Percentiles rank a stretch among this genome's conserved stretches.
Evolutionary conservation across 2,888 invertebrate genomes (phyloP).

Genomic region (Eumacrocentrus americanus): DNA sequence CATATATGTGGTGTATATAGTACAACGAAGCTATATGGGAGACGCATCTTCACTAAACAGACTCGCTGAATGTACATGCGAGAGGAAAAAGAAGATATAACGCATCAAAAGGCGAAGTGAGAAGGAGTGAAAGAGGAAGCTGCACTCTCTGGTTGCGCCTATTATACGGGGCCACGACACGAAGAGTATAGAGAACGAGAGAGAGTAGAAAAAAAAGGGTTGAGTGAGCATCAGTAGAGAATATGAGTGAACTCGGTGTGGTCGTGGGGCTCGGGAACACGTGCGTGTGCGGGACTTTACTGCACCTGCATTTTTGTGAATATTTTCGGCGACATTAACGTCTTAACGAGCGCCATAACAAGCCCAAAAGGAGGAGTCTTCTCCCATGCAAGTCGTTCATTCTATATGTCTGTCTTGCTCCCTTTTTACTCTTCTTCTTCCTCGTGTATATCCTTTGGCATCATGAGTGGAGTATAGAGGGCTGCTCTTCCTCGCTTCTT

Average conservation of each 20-base stretch:
- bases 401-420: constrained; percentile 5
- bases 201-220: constrained; percentile 8
- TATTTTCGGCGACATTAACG: constrained; percentile 58
- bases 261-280: constrained; percentile 33
- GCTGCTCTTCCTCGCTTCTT: constrained; percentile 23
- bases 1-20: no score
- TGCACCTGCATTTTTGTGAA: constrained; percentile 60
- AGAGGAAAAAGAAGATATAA: constrained; percentile 26
- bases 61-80: constrained; percentile 12
- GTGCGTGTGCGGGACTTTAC: constrained; percentile 38
- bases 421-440: constrained; percentile 18
- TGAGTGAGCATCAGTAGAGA: constrained; percentile 27
- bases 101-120: constrained; percentile 10
- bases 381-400: constrained; percentile 4
- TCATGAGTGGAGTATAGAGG: no score
- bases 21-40: constrained; percentile 28
- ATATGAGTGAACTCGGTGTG: constrained; percentile 35
- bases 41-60: constrained; percentile 11
- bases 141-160: constrained; percentile 29
- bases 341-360: constrained; percentile 58
- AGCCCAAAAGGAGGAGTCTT: constrained; percentile 49
- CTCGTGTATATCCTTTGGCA: no score
- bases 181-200: constrained; percentile 14
- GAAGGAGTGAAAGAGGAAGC: constrained; percentile 9
- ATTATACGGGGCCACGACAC: constrained; percentile 32